These are phyloP conservation scores for Melanotaenia maccullochi DNA, from an alignment of 2,797 vertebrate species.

Conservation along the genomic window DNA sequence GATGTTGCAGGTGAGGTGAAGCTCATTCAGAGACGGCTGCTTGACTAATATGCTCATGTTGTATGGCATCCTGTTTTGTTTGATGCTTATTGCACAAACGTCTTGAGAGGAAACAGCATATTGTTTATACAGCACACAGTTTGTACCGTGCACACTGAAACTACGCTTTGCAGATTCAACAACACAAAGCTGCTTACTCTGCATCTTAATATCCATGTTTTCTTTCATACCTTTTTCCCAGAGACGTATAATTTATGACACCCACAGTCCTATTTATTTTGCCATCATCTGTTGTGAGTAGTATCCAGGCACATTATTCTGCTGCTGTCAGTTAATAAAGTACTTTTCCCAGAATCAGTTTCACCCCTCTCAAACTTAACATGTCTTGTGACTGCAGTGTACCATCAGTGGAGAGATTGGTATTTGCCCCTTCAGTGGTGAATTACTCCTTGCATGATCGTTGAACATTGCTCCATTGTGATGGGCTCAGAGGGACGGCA, in stretches of 20 bases:
- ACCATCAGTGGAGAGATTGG: conserved; percentile 41
- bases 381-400: conserved; percentile 31
- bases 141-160: background rate
- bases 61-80: background rate
- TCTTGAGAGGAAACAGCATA: background rate
- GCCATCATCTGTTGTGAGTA: background rate
- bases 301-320: conserved; percentile 22
- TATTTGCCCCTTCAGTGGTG: conserved; percentile 37
- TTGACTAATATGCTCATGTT: background rate
- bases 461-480: conserved; percentile 33
- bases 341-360: conserved; percentile 33
- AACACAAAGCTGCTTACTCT: conserved; percentile 2
- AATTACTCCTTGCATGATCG: conserved; percentile 40
- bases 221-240: background rate
- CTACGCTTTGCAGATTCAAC: conserved; percentile 3
- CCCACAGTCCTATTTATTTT: conserved; percentile 23
- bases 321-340: conserved; percentile 37
- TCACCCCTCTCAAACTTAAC: conserved; percentile 27
- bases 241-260: conserved; percentile 29
- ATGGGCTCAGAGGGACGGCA: conserved; percentile 16
- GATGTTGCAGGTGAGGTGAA: background rate
- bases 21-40: background rate
- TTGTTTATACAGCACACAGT: background rate
- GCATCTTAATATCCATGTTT: conserved; percentile 16
- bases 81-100: background rate